A percentile compares a stretch with the other conserved stretches of the same genome.
phyloP scores from a whole-genome alignment of 2,113 vertebrate genomes.

The Antechinus flavipes region DNA sequence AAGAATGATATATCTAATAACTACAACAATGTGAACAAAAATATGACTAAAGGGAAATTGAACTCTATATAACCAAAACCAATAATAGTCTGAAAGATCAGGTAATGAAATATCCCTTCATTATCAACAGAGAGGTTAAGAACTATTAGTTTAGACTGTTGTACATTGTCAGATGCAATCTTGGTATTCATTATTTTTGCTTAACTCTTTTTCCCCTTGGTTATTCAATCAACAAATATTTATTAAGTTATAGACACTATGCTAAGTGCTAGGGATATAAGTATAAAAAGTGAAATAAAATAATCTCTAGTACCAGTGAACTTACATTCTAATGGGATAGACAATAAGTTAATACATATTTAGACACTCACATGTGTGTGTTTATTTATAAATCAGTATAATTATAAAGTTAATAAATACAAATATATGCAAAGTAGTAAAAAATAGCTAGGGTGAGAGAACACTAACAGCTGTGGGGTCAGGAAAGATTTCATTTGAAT shows the following conservation, averaged over 20 bases:
- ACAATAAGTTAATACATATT: background rate
- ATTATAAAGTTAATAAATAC: background rate
- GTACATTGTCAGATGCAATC: background rate
- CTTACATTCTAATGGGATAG: background rate
- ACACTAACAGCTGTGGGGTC: background rate
- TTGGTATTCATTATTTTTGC: background rate
- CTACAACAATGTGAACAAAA: background rate
- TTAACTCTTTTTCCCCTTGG: background rate
- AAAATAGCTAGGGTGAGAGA: background rate
- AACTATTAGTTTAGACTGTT: background rate
- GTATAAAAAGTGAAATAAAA: background rate
- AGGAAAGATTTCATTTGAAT: background rate
- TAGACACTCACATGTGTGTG: background rate
- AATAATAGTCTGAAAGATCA: background rate
- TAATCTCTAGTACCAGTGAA: background rate
- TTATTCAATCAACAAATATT: background rate
- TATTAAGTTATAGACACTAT: background rate
- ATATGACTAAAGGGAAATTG: background rate
- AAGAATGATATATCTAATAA: background rate
- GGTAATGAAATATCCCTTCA: background rate
- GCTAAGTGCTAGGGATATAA: background rate
- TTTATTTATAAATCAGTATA: background rate
- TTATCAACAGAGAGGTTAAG: background rate
- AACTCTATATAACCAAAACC: background rate
- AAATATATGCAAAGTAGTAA: background rate